phyloP scores from a whole-genome alignment of 2,888 invertebrate genomes.

The Epinotia bilunana region DNA sequence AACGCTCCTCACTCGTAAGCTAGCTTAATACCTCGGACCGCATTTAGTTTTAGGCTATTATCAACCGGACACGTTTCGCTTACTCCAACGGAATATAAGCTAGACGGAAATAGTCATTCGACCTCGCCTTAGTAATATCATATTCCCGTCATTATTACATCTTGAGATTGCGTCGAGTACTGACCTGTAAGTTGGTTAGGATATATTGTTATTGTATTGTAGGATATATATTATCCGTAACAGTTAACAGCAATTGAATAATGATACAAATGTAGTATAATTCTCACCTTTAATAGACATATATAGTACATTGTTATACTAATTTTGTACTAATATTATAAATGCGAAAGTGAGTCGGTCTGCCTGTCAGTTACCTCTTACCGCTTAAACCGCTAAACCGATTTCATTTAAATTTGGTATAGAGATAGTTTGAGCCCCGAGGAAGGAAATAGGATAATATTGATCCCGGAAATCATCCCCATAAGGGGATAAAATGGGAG shows the following conservation, averaged over 20 bases:
- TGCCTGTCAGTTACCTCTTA: too few relatives aligned
- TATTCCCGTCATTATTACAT: neutral
- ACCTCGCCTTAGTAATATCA: slow-evolving; percentile 11
- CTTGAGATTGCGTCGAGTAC: slow-evolving; percentile 3
- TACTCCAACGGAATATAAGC: neutral
- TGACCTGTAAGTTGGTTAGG: slow-evolving; percentile 4
- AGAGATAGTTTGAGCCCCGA: too few relatives aligned
- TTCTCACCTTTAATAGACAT: too few relatives aligned
- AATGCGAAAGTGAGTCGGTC: too few relatives aligned
- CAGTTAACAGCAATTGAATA: neutral
- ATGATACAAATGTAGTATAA: neutral
- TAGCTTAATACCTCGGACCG: slow-evolving; percentile 29
- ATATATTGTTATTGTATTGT: neutral
- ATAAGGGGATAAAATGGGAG: too few relatives aligned
- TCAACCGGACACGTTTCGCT: slow-evolving; percentile 12
- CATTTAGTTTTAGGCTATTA: slow-evolving; percentile 34
- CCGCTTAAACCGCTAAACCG: too few relatives aligned
- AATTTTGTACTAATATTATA: too few relatives aligned
- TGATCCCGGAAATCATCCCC: too few relatives aligned
- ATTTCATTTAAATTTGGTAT: too few relatives aligned
- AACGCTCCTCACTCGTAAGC: slow-evolving; percentile 22
- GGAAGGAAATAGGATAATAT: too few relatives aligned
- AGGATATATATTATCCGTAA: too few relatives aligned
- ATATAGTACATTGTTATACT: too few relatives aligned
- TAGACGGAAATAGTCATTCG: slow-evolving; percentile 8